Evolutionary conservation across 2,797 vertebrate genomes (phyloP).

Genomic region (Staurois parvus): DNA sequence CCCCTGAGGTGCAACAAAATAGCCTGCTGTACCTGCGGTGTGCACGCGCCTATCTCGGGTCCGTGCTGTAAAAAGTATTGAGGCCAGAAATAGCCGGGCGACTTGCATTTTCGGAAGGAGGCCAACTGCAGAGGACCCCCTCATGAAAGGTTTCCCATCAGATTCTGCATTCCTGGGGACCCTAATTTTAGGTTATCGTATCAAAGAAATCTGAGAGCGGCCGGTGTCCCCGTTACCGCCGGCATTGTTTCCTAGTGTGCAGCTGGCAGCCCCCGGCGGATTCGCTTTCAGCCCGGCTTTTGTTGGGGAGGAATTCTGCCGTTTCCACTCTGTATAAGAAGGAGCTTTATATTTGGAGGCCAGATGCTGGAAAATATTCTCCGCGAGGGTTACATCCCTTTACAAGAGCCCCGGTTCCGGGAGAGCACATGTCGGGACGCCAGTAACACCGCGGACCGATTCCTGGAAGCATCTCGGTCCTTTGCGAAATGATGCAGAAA

Average conservation of each 20-base stretch:
- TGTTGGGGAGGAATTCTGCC: constrained; percentile 23
- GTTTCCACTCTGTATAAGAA: constrained; percentile 17
- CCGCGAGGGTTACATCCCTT: constrained; percentile 56
- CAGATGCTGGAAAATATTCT: constrained; percentile 63
- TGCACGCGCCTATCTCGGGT: too few relatives aligned
- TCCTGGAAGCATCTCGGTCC: constrained; percentile 41
- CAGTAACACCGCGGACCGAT: constrained; percentile 47
- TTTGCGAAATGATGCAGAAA: constrained; percentile 12
- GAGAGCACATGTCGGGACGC: constrained; percentile 50
- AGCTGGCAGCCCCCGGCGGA: constrained; percentile 4
- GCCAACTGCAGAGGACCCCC: too few relatives aligned
- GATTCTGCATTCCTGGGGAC: too few relatives aligned
- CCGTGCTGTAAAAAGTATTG: too few relatives aligned
- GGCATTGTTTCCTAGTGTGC: neutral
- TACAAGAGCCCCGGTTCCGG: constrained; percentile 56
- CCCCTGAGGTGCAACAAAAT: too few relatives aligned
- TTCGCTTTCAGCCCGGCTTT: constrained; percentile 10
- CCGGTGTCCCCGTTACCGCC: neutral
- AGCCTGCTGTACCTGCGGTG: too few relatives aligned
- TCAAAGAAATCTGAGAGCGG: neutral
- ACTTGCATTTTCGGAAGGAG: too few relatives aligned
- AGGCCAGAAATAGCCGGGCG: too few relatives aligned
- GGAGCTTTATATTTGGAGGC: constrained; percentile 52
- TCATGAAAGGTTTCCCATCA: too few relatives aligned
- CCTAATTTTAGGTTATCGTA: neutral